Percentiles rank a stretch among this genome's conserved stretches.
phyloP scores from a whole-genome alignment of 1,140 invertebrate species.

The Nautilus pompilius region DNA sequence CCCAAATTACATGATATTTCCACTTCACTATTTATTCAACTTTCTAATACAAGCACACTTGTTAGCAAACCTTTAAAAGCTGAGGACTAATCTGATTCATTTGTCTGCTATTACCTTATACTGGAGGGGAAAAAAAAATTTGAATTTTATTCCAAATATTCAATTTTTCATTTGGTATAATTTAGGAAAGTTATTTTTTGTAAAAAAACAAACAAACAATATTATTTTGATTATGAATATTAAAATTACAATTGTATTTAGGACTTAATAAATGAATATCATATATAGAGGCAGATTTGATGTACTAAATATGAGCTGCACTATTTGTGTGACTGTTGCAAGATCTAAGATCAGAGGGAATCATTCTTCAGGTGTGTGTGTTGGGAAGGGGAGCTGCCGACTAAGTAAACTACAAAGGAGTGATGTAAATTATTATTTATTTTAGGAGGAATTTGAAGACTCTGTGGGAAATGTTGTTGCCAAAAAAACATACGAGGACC shows the following conservation, averaged over 20 bases:
- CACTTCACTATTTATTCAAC: neutral
- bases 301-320: neutral
- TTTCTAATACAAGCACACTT: neutral
- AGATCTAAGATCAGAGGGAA: neutral
- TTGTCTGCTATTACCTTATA: neutral
- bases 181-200: neutral
- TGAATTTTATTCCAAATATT: neutral
- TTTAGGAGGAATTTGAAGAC: constrained; percentile 99
- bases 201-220: neutral
- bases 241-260: neutral
- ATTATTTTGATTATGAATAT: neutral
- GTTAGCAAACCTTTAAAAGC: neutral
- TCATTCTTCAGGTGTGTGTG: no score
- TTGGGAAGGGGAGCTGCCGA: no score
- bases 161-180: neutral
- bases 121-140: neutral
- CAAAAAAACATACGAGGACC: constrained; percentile 96
- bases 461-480: constrained; percentile 98
- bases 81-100: neutral
- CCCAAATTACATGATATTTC: neutral
- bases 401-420: no score
- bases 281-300: neutral
- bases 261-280: neutral
- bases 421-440: no score
- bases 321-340: neutral